Evolutionary conservation across 1,140 invertebrate species (phyloP), one percentile per base, ranked within the genome.

Genomic region (Apolygus lucorum): DNA sequence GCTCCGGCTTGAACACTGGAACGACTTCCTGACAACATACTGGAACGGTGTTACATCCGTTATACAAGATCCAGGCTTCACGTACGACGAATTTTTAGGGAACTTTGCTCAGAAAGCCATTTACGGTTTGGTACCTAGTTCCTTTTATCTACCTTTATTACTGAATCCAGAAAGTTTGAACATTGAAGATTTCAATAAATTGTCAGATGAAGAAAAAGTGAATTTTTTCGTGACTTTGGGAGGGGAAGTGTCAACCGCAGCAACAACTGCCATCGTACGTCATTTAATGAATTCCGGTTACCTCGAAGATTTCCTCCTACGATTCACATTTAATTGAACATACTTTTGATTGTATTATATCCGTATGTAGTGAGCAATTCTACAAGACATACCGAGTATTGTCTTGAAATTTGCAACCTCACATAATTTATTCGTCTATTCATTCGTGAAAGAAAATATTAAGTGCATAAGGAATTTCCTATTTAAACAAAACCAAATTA

Each of bases 21-120:
- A 74, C 2, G 67, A 75, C 0, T 70, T 81, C 0, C 72, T 82
- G 2, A 29, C 68, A 25, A 72, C 63, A 0, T 82, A 83, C 52
- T 73, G 78, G 34, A 68, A 76, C 1, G 66, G 72, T 0, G 52
- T 78, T 4, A 49, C 62, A 2, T 14, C 17, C 0, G 14, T 28
- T 14, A 52, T 70, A 1, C 54, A 68, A 2, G 59, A 1, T 17
- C 63, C 49, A 14, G 68, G 17, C 2, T 68, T 72, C 24, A 67
- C 70, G 2, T 11, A 71, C 0, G 63, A 74, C 0, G 76, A 82
- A 25, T 69, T 80, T 1, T 14, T 69, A 0, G 63, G 73, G 0
- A 74, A 80, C 17, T 79, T 78, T 24, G 74, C 69, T 13, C 42
- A n/a, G 28, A 70, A 70, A n/a, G 76, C 73, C 0, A 34, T 81